A percentile compares a stretch with the other conserved stretches of the same genome.
phyloP scores from a whole-genome alignment of 2,888 invertebrate genomes.

The Eupithecia subfuscata region DNA sequence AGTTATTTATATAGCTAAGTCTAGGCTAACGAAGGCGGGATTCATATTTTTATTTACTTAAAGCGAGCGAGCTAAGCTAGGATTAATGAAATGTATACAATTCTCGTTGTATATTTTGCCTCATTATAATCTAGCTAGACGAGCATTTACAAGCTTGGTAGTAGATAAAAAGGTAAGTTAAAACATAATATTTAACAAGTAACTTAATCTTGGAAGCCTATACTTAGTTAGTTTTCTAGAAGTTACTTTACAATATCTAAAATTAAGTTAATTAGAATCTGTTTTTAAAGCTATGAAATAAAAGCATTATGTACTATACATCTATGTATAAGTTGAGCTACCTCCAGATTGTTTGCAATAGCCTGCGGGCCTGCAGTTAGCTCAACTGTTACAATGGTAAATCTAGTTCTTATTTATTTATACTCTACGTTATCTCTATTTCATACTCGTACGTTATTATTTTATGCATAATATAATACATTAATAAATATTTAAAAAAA shows the following conservation, averaged over 20 bases:
- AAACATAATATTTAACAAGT: background rate
- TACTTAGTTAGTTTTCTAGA: background rate
- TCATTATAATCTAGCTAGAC: conserved; percentile 4
- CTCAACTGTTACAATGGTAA: no score
- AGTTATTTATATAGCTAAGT: conserved; percentile 15
- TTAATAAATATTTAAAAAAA: no score
- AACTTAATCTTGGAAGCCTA: background rate
- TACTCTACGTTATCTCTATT: no score
- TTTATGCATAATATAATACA: no score
- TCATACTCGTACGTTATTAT: no score
- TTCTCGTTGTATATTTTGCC: conserved; percentile 9
- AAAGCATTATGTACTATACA: background rate
- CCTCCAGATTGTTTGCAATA: no score
- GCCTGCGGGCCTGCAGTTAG: no score
- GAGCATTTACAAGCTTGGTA: background rate
- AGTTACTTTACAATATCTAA: background rate
- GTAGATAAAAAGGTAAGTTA: background rate
- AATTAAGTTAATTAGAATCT: background rate
- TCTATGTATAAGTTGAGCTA: no score
- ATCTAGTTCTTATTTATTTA: no score
- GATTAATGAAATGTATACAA: conserved; percentile 16
- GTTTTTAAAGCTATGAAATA: background rate
- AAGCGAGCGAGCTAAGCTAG: conserved; percentile 1
- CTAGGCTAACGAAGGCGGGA: conserved; percentile 16
- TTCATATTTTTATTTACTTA: conserved; percentile 18